Evolutionary conservation across 2,888 invertebrate species (phyloP), one percentile per base, ranked within the genome.

Genomic region (Leptopterna dolabrata): DNA sequence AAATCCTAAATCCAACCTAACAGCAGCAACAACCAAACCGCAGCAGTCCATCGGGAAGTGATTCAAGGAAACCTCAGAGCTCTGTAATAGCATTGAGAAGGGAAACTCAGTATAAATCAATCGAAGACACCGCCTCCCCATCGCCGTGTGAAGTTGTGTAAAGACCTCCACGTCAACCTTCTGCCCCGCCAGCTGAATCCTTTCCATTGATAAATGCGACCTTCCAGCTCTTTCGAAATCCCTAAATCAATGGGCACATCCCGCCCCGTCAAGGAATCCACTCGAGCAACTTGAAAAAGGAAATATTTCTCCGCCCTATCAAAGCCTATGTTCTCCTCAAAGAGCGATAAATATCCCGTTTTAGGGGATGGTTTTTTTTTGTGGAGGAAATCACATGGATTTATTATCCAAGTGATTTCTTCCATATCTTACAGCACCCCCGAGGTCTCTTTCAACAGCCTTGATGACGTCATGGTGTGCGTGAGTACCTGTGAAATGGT

Each of bases 121-220:
- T 63, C 63, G 63, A 13, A 13, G 63, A 51, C 51, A 19, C 24
- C 63, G 19, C 63, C 19, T 63, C 19, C 24, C 63, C 6, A 1
- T 51, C n/a, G n/a, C n/a, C 51, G 63, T 63, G 19, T 63, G 19
- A 63, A 63, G 63, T 63, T 63, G 63, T 63, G 63, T 63, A 63
- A 63, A 63, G 63, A 63, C 63, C 63, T 63, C 24, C 27, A 19
- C 63, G 24, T 63, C 63, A 27, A 24, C 27, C 63, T 63, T 63
- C 63, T 63, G 24, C 63, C 24, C 24, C 16, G 9, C 36, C 73
- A 76, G 73, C 41, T 76, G 73, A 76, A 36, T 36, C 73, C 73
- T 29, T 36, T 41, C 36, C 73, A 76, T 76, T 76, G 73, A 76
- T 76, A 76, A 76, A 76, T 76, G 73, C 16, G 73, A 76, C 73